Evolutionary conservation across 2,888 invertebrate genomes (phyloP).

Genomic region (Apodemia zela): DNA sequence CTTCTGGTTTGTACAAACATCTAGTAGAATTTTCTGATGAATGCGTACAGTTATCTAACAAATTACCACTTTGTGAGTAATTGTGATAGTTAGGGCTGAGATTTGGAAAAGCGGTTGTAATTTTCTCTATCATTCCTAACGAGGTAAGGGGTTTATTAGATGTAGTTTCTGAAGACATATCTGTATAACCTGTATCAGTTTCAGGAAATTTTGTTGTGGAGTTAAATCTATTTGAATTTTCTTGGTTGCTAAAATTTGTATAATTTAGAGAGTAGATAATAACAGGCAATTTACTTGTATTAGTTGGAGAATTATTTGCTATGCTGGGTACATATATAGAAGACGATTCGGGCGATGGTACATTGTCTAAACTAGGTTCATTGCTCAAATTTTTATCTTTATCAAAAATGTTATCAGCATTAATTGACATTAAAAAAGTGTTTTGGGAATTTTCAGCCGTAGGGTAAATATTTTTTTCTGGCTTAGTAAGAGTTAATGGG

Average conservation of each 20-base stretch:
- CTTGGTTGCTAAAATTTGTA: not conserved
- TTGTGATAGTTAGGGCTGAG: no score
- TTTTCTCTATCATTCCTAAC: no score
- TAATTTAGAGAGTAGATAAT: not conserved
- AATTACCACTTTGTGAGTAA: not conserved
- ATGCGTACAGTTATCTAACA: not conserved
- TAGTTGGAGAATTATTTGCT: not conserved
- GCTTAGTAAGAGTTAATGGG: not conserved
- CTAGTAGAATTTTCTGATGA: not conserved
- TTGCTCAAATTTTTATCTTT: not conserved
- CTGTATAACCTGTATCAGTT: no score
- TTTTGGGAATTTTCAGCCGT: no score
- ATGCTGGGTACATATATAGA: not conserved
- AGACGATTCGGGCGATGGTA: not conserved
- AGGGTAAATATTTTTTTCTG: not conserved
- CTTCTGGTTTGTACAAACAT: constrained; percentile 24
- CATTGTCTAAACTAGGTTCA: not conserved
- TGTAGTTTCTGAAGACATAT: no score
- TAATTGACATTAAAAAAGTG: no score
- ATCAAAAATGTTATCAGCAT: no score
- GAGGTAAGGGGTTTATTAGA: no score
- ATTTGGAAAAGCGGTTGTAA: no score
- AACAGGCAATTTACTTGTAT: not conserved
- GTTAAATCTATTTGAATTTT: not conserved
- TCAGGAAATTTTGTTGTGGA: not conserved